Percentiles rank a stretch among this genome's conserved stretches.
Conservation (phyloP, 2,797 vertebrate genomes). For the Leptodactylus fallax region DNA sequence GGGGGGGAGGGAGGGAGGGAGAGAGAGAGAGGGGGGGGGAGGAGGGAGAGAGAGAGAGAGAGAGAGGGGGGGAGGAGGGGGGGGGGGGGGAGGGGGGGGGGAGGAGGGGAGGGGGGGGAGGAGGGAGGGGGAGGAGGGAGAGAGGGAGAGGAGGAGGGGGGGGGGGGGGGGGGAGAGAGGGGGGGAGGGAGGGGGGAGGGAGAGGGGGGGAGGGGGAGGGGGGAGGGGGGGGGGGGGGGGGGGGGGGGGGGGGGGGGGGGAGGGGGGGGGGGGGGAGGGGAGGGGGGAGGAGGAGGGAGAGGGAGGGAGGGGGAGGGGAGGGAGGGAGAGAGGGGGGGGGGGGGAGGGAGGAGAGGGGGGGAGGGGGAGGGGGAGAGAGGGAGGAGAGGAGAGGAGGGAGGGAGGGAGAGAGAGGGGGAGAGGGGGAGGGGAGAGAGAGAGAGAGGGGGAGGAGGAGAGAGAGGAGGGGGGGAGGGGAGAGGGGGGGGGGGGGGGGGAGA, state of each 20-base stretch:
- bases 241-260: too few relatives aligned
- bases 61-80: not conserved
- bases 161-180: too few relatives aligned
- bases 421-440: slow-evolving; percentile 58
- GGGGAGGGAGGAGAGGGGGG: not conserved
- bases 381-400: not conserved
- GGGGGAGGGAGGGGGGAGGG: slow-evolving; percentile 32
- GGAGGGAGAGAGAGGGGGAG: slow-evolving; percentile 56
- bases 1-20: slow-evolving; percentile 66
- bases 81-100: slow-evolving; percentile 66
- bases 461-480: not conserved
- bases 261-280: not conserved
- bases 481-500: slow-evolving; percentile 65
- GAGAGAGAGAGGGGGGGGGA: not conserved
- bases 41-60: too few relatives aligned
- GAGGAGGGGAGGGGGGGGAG: not conserved
- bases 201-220: slow-evolving; percentile 63
- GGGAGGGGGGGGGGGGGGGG: too few relatives aligned
- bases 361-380: slow-evolving; percentile 61
- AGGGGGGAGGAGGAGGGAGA: slow-evolving; percentile 66
- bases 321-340: too few relatives aligned
- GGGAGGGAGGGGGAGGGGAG: not conserved
- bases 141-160: not conserved
- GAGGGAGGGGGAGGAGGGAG: too few relatives aligned
- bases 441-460: too few relatives aligned